Conservation (phyloP, 2,888 invertebrate genomes). For the Acholoe squamosa region DNA sequence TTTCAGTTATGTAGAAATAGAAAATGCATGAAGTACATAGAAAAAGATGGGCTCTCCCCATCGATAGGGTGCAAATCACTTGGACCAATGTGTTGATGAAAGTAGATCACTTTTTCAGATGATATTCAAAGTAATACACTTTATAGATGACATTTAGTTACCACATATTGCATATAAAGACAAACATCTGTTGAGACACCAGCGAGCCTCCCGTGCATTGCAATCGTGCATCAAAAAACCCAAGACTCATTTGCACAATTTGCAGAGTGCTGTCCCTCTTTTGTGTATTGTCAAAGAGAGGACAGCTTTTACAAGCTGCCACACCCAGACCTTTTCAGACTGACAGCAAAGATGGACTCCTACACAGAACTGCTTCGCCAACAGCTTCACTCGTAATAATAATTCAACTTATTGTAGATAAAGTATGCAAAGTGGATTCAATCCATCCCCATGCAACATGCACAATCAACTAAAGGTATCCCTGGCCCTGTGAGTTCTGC, state of each 20-base stretch:
- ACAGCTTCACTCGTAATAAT: background rate
- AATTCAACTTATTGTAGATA: background rate
- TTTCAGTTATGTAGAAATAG: too few relatives aligned
- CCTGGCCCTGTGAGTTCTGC: background rate
- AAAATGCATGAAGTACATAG: too few relatives aligned
- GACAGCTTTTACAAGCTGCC: constrained; percentile 9
- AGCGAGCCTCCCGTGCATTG: background rate
- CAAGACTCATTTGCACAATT: background rate
- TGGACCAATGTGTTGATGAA: too few relatives aligned
- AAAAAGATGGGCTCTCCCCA: too few relatives aligned
- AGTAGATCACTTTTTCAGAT: too few relatives aligned
- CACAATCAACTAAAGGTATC: background rate
- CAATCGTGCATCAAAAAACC: constrained; percentile 14
- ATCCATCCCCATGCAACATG: background rate
- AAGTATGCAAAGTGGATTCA: background rate
- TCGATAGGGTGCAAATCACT: too few relatives aligned
- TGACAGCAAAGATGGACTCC: background rate
- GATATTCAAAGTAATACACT: background rate
- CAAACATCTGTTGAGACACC: background rate
- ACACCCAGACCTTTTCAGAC: background rate
- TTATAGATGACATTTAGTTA: background rate
- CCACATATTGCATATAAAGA: constrained; percentile 14
- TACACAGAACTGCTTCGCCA: background rate
- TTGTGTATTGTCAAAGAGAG: background rate
- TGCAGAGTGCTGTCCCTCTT: background rate